Base-by-base conservation (phyloP, 1,140 invertebrate genomes). In the Charaxes varanes region DNA sequence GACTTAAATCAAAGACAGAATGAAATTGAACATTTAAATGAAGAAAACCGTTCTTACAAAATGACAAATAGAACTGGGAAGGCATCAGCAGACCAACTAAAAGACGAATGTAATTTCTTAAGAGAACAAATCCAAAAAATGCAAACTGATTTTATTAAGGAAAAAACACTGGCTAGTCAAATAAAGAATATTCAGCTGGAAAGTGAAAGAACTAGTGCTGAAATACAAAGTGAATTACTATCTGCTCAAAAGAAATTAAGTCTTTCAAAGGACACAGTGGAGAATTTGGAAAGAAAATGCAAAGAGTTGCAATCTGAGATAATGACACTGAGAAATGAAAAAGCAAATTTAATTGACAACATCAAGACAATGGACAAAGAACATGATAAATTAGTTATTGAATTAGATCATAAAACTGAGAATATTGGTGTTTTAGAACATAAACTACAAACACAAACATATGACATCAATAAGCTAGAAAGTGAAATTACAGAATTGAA, bases 131-230 rank as follows among this genome's bases (percentile, higher is more conserved):
- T 86, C 8, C 81, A 80, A 60, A 73, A 55, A 53, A 60, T 78
- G 38, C 76, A 84, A 58, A 60, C 58, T 43, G 79, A 84, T 57
- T 53, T 80, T 14, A 73, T 76, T 16, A 77, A 79, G 61, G 63
- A 81, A 52, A 85, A 84, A 57, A 80, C 84, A 28, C 44, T 84
- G 41, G 56, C 80, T 32, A 85, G 55, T 66, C 82, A 85, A 71
- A 78, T 85, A 38, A 90, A 88, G 65, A 84, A 87, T 23, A 68
- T 88, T 19, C 87, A 89, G 62, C 74, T 88, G 50, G 87, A 90
- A 79, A 88, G 87, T 19, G 88, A 90, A 69, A 86, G 86, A 60
- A 86, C 86, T 12, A 80, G 87, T 28, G 74, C 74, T 45, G 87
- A 88, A 54, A 64, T 85, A 16, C 88, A 89, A 63, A 79, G 80